Evolutionary conservation across 2,797 vertebrate species (phyloP).

Genomic region (Onychomys torridus): DNA sequence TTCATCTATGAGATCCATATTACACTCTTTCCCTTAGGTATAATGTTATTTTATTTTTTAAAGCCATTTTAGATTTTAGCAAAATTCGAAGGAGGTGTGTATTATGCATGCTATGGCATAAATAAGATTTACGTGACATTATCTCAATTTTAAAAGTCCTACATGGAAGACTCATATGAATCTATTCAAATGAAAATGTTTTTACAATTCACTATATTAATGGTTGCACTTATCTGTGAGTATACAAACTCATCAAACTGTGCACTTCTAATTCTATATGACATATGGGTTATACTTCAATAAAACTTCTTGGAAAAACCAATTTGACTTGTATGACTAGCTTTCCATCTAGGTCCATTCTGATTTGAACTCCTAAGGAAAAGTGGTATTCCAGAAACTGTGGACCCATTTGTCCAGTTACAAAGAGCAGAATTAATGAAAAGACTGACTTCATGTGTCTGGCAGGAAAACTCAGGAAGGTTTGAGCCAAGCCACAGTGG

Average conservation of each 20-base stretch:
- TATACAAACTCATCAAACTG: not conserved
- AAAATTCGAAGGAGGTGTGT: not conserved
- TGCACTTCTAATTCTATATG: not conserved
- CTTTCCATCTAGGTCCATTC: not conserved
- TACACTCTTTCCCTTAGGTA: not conserved
- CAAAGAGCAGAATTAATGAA: not conserved
- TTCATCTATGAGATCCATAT: not conserved
- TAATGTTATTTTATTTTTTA: not conserved
- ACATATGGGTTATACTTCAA: not conserved
- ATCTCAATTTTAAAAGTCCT: not conserved
- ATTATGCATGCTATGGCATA: not conserved
- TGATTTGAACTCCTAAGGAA: not conserved
- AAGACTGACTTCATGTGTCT: not conserved
- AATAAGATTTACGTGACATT: constrained; percentile 44
- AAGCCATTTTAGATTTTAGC: not conserved
- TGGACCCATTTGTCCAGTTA: not conserved
- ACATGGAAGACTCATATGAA: constrained; percentile 9
- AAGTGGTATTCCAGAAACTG: no score
- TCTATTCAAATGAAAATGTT: not conserved
- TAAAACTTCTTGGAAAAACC: not conserved
- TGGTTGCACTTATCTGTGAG: not conserved
- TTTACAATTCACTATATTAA: not conserved
- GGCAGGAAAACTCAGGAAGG: not conserved
- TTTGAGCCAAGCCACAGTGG: not conserved
- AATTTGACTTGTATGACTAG: not conserved